A percentile compares a stretch with the other conserved stretches of the same genome.
These are phyloP conservation scores for Propithecus deckenii DNA, from an alignment of 2,797 vertebrate genomes.

Conservation along the genomic window DNA sequence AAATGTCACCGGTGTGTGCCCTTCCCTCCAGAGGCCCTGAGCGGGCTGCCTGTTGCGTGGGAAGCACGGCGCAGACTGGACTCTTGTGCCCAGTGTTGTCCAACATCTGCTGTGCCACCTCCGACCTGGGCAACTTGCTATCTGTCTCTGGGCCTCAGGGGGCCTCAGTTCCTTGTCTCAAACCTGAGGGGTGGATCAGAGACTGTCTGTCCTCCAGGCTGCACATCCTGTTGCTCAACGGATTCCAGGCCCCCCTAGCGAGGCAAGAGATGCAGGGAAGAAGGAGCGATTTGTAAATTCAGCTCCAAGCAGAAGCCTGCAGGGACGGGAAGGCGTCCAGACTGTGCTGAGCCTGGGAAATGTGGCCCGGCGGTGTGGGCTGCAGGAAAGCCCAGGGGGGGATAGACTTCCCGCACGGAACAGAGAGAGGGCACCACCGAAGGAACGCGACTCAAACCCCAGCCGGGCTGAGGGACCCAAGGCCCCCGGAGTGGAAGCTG, in stretches of 20 bases:
- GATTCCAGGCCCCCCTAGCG: neutral
- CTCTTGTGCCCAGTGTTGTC: rapidly evolving
- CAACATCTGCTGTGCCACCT: rapidly evolving
- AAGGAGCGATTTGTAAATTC: neutral
- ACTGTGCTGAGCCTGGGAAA: constrained; percentile 65
- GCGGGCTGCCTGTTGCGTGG: neutral
- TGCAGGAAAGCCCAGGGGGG: neutral
- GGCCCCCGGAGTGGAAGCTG: constrained; percentile 29
- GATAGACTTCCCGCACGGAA: constrained; percentile 45
- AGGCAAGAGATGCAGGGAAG: neutral
- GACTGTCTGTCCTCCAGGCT: neutral
- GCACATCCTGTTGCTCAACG: neutral
- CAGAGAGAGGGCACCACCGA: neutral
- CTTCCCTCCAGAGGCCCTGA: neutral
- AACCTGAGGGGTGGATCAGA: neutral
- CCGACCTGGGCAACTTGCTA: neutral
- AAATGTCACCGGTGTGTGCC: neutral
- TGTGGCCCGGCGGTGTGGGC: neutral
- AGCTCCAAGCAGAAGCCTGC: neutral
- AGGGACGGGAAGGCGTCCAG: constrained; percentile 4
- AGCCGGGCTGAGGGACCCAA: neutral
- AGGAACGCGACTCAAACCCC: neutral
- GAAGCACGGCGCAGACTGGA: neutral
- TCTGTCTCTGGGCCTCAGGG: neutral
- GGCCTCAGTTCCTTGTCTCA: neutral